These are phyloP conservation scores for Aelia acuminata DNA, from an alignment of 2,888 invertebrate genomes.

Conservation along the genomic window DNA sequence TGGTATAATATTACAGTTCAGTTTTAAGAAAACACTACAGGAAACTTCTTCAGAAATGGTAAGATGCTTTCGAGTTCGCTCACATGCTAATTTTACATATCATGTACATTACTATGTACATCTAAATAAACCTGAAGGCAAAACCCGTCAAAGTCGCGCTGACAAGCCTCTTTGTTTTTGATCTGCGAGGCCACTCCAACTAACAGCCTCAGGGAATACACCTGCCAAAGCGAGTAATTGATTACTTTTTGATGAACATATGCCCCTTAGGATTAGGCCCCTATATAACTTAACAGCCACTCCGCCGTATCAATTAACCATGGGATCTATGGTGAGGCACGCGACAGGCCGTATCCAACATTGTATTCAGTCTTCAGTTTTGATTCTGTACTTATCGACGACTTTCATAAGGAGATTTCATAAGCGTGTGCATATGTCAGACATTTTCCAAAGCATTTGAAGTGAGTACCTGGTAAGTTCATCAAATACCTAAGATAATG, in stretches of 20 bases:
- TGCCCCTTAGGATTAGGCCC: background rate
- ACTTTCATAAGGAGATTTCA: too few relatives aligned
- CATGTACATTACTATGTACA: background rate
- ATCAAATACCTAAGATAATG: too few relatives aligned
- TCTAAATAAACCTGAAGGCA: background rate
- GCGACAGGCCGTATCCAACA: background rate
- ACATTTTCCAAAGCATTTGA: too few relatives aligned
- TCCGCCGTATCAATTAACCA: background rate
- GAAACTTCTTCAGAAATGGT: too few relatives aligned
- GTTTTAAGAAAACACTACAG: too few relatives aligned
- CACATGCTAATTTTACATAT: background rate
- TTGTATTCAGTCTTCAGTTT: too few relatives aligned
- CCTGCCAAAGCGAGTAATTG: background rate
- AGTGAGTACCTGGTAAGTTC: too few relatives aligned
- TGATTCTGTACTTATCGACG: too few relatives aligned
- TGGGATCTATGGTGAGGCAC: background rate
- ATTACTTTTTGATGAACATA: conserved; percentile 34
- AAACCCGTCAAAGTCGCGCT: background rate
- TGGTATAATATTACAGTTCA: too few relatives aligned
- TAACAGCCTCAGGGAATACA: background rate
- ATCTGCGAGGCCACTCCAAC: background rate
- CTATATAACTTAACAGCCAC: too few relatives aligned
- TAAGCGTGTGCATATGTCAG: too few relatives aligned
- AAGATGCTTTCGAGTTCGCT: background rate
- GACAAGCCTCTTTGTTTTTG: background rate